Evolutionary conservation across 1,140 invertebrate genomes (phyloP), one percentile per base, ranked within the genome.

Genomic region (Rhagoletis pomonella): DNA sequence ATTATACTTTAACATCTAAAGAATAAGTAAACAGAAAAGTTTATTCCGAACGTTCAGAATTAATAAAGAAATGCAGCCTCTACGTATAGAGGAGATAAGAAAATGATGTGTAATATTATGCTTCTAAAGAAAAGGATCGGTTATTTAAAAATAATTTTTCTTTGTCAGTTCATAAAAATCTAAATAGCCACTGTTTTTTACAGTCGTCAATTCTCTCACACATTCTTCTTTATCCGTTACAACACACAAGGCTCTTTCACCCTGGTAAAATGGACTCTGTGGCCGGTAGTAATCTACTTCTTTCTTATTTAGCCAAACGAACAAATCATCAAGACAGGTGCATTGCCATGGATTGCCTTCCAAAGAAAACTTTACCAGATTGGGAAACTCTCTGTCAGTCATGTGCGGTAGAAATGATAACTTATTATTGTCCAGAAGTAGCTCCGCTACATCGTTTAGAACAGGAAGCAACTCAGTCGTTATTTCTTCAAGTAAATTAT

Each of bases 281-380:
- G 89, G 77, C 0, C 91, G 90, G 14, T 90, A 59, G 81, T 91
- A 93, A 0, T 84, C 87, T 6, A 93, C 88, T 0, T 89, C 64
- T 10, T 88, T 88, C 81, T 84, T 39, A 9, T 89, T 84, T 58
- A 93, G 81, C 89, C 89, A 93, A 0, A 88, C 87, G 29, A 91
- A 88, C 2, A 93, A 64, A 55, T 92, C 89, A 12, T 89, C 86
- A 1, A 91, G 89, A 50, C 92, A 93, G 0, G 90, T 88, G 84
- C 92, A 93, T 69, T 93, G 92, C 92, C 92, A 93, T 3, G 92
- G 91, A 89, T 93, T 93, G 3, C 91, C 92, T 85, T 93, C 92
- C 4, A 93, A 89, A 5, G 91, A 87, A 10, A 90, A 64, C 4
- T 90, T 90, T 3, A 89, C 89, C 0, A 93, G 77, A 7, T 89